A percentile compares a stretch with the other conserved stretches of the same genome.
Conservation (phyloP, 37 sponge, comb jelly and placozoan genomes). For the Chondrilla cf. caribensis region DNA sequence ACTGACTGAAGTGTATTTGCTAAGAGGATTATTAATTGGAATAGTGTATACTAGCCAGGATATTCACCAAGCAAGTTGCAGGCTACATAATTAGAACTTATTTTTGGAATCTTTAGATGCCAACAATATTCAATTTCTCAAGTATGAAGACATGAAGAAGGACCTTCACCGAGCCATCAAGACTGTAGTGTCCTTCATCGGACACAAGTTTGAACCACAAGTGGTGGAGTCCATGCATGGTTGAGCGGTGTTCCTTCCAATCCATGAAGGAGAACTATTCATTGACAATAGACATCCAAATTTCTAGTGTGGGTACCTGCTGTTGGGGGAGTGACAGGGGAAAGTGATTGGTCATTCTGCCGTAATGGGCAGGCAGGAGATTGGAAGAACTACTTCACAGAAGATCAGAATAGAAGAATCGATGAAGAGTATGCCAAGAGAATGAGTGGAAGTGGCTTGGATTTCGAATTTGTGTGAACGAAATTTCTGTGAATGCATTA, state of each 20-base stretch:
- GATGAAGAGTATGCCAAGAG: conserved; percentile 39
- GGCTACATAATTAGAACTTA: no score
- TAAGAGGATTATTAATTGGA: no score
- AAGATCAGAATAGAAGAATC: conserved; percentile 28
- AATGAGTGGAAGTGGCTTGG: conserved; percentile 28
- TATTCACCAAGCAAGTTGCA: no score
- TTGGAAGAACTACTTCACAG: conserved; percentile 50
- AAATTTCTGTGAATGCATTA: no score
- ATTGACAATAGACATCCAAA: no score
- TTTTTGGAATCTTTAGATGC: neutral
- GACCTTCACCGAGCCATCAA: conserved; percentile 22
- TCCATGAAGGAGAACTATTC: no score
- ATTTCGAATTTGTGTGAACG: conserved; percentile 10
- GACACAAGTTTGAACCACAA: no score
- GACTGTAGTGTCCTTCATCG: neutral
- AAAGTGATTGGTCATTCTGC: conserved; percentile 16
- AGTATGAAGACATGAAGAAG: conserved; percentile 61
- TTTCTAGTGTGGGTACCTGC: conserved; percentile 2
- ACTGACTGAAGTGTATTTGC: no score
- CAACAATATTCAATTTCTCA: conserved; percentile 46
- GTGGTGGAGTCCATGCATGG: conserved; percentile 33
- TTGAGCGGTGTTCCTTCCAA: no score
- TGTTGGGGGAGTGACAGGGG: neutral
- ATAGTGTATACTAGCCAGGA: no score
- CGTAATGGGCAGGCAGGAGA: conserved; percentile 52